phyloP scores from a whole-genome alignment of 2,113 vertebrate species.

The Mustela nigripes region DNA sequence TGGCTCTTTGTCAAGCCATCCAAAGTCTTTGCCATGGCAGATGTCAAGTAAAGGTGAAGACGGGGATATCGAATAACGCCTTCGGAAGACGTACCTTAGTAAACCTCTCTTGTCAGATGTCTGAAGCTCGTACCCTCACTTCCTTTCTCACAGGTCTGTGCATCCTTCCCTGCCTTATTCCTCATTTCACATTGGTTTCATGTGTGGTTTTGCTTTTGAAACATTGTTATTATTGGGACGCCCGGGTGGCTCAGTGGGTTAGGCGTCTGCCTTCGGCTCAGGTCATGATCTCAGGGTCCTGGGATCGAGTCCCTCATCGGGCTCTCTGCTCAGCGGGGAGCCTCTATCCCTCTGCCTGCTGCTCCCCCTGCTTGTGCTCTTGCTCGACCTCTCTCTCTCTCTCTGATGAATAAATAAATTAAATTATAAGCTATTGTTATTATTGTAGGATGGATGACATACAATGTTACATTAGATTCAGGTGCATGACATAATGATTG shows the following conservation, averaged over 20 bases:
- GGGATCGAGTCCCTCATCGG: accelerated
- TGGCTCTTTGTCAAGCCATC: neutral
- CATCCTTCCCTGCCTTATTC: neutral
- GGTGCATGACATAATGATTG: neutral
- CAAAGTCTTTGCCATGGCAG: neutral
- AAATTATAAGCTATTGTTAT: neutral
- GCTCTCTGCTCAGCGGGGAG: neutral
- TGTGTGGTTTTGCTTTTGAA: neutral
- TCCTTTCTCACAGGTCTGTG: neutral
- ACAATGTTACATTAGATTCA: neutral
- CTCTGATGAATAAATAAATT: neutral
- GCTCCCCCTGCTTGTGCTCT: neutral
- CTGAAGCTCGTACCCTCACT: neutral
- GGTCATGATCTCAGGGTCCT: neutral
- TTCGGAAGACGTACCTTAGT: neutral
- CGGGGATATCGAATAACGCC: neutral
- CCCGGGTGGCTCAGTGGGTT: neutral
- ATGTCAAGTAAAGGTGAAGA: neutral
- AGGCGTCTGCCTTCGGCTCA: neutral
- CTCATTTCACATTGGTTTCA: neutral
- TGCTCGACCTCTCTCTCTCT: too few relatives aligned
- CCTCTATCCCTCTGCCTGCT: neutral
- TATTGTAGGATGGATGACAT: neutral
- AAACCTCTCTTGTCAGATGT: neutral
- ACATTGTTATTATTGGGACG: neutral